Evolutionary conservation across 1,140 invertebrate species (phyloP).

Genomic region (Neodiprion fabricii): DNA sequence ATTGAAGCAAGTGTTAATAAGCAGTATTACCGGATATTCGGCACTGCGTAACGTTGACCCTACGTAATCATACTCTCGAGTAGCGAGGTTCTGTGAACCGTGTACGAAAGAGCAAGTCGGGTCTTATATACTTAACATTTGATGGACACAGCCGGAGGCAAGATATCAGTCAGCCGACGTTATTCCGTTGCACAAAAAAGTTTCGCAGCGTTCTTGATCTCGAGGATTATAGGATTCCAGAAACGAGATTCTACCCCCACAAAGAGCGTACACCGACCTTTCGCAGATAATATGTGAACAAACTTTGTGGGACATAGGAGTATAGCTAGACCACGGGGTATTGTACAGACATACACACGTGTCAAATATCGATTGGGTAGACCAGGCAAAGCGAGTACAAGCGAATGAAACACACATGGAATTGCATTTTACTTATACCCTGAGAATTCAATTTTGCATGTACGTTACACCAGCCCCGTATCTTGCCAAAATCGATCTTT

Average conservation of each 20-base stretch:
- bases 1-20: too few relatives aligned
- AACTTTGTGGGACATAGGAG: background rate
- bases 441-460: too few relatives aligned
- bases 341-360: too few relatives aligned
- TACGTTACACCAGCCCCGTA: too few relatives aligned
- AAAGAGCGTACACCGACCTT: slow-evolving; percentile 7
- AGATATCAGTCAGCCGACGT: slow-evolving; percentile 3
- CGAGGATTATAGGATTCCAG: slow-evolving; percentile 2
- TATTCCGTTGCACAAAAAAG: background rate
- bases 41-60: background rate
- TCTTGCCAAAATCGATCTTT: too few relatives aligned
- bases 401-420: too few relatives aligned
- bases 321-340: background rate
- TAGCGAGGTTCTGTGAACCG: background rate
- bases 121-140: background rate
- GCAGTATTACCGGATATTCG: too few relatives aligned
- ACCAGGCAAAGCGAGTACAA: too few relatives aligned
- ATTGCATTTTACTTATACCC: too few relatives aligned
- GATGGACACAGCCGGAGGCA: slow-evolving; percentile 1
- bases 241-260: slow-evolving; percentile 8
- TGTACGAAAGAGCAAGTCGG: background rate
- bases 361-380: too few relatives aligned
- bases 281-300: slow-evolving; percentile 11
- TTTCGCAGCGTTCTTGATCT: slow-evolving; percentile 9
- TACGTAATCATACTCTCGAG: background rate